Percentiles rank a stretch among this genome's conserved stretches.
These are phyloP conservation scores for Dendroctonus valens DNA, from an alignment of 1,140 invertebrate species.

Conservation along the genomic window DNA sequence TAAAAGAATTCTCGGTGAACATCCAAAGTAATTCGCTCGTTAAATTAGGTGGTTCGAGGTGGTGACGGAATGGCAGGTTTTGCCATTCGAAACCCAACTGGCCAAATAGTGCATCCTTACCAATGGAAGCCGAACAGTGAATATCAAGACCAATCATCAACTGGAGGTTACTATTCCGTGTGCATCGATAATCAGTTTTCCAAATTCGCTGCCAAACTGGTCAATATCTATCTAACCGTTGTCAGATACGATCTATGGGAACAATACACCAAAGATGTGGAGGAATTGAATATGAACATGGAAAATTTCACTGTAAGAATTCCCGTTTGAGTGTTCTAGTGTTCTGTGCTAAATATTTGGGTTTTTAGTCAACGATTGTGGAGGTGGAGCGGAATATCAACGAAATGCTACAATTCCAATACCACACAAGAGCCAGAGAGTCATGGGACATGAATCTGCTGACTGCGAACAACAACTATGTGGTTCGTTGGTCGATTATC, in stretches of 20 bases:
- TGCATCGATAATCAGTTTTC: slow-evolving; percentile 96
- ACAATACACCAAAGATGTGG: slow-evolving; percentile 84
- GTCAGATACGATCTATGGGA: slow-evolving; percentile 95
- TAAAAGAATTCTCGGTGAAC: no score
- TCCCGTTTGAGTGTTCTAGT: slow-evolving; percentile 7
- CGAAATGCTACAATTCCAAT: slow-evolving; percentile 79
- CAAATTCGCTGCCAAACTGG: slow-evolving; percentile 85
- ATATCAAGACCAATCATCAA: slow-evolving; percentile 77
- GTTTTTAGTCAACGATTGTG: slow-evolving; percentile 66
- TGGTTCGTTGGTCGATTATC: slow-evolving; percentile 81
- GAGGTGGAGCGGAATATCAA: slow-evolving; percentile 82
- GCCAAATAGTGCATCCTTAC: slow-evolving; percentile 83
- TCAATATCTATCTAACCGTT: slow-evolving; percentile 91
- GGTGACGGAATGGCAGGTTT: slow-evolving; percentile 92
- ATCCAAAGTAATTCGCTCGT: no score
- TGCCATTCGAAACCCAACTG: slow-evolving; percentile 81
- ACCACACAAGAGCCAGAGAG: slow-evolving; percentile 73
- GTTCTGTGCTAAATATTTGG: no score
- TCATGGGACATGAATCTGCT: slow-evolving; percentile 79
- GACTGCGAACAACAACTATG: slow-evolving; percentile 79
- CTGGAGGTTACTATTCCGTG: slow-evolving; percentile 86
- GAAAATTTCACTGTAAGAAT: slow-evolving; percentile 82
- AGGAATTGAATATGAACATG: slow-evolving; percentile 82
- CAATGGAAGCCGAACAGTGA: slow-evolving; percentile 84
- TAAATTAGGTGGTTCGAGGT: slow-evolving; percentile 72